Evolutionary conservation across 2,888 invertebrate species (phyloP).

Genomic region (Acrobasis suavella): DNA sequence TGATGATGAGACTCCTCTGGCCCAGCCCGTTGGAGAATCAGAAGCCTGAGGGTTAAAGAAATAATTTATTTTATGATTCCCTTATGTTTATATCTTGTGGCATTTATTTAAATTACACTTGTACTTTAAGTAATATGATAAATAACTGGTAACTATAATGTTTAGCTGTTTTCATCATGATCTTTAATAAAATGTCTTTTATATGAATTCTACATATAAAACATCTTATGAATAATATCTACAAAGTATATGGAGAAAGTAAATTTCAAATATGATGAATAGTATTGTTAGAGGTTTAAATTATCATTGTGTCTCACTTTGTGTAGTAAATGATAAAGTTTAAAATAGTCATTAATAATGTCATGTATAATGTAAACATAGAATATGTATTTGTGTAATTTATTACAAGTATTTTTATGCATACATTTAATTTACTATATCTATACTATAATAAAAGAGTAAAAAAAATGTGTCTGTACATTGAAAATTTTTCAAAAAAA

Average conservation of each 20-base stretch:
- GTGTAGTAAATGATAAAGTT: neutral
- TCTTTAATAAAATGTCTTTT: neutral
- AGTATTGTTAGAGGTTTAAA: neutral
- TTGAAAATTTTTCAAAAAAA: too few species aligned
- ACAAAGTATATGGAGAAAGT: too few species aligned
- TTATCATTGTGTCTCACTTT: too few species aligned
- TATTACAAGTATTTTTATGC: too few species aligned
- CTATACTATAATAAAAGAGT: too few species aligned
- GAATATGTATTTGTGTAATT: too few species aligned
- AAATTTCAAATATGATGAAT: neutral
- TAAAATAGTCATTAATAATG: neutral
- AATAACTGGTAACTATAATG: neutral
- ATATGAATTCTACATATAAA: neutral
- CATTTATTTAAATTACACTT: slow-evolving; percentile 27
- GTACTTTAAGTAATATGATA: slow-evolving; percentile 3
- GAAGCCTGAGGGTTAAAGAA: slow-evolving; percentile 66
- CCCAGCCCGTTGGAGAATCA: slow-evolving; percentile 78
- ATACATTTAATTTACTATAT: too few species aligned
- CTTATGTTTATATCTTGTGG: slow-evolving; percentile 32
- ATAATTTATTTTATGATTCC: slow-evolving; percentile 36
- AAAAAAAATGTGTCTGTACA: too few species aligned
- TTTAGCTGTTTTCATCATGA: neutral
- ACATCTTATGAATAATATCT: too few species aligned
- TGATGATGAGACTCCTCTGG: slow-evolving; percentile 86
- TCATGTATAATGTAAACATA: neutral